Evolutionary conservation across 2,888 invertebrate genomes (phyloP).

Genomic region (Parnassius orleans): DNA sequence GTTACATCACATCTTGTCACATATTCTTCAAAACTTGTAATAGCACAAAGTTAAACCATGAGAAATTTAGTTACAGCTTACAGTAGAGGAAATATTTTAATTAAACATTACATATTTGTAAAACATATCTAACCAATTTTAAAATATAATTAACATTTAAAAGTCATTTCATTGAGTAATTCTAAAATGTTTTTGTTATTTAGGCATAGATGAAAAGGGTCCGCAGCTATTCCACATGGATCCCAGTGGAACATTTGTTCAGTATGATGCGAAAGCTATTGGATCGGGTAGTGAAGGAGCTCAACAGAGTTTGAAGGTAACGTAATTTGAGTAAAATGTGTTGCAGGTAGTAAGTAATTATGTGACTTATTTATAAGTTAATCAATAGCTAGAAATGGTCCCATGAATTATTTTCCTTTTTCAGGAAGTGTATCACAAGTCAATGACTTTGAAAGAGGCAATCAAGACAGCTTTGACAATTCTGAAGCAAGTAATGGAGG

Average conservation of each 20-base stretch:
- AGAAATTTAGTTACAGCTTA: too few relatives aligned
- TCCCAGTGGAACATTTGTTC: slow-evolving; percentile 98
- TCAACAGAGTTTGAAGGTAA: slow-evolving; percentile 91
- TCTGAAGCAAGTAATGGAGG: slow-evolving; percentile 99
- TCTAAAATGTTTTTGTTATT: not conserved
- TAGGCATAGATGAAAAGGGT: slow-evolving; percentile 92
- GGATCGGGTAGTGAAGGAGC: slow-evolving; percentile 99
- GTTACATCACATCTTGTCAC: too few relatives aligned
- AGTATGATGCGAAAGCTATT: slow-evolving; percentile 99
- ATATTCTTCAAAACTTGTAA: too few relatives aligned
- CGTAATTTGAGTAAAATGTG: not conserved
- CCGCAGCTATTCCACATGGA: slow-evolving; percentile 99
- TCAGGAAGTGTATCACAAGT: slow-evolving; percentile 87
- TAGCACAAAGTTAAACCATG: too few relatives aligned
- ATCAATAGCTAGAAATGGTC: too few relatives aligned
- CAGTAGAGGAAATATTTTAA: too few relatives aligned
- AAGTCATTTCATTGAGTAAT: too few relatives aligned
- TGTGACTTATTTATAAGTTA: too few relatives aligned
- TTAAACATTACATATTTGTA: too few relatives aligned
- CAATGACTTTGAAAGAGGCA: slow-evolving; percentile 96
- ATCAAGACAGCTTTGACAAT: slow-evolving; percentile 95
- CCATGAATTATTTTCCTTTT: slow-evolving; percentile 7
- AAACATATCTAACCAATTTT: too few relatives aligned
- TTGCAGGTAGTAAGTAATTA: too few relatives aligned
- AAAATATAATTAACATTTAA: too few relatives aligned